These are phyloP conservation scores for Aricia agestis DNA, from an alignment of 1,140 invertebrate genomes.

Conservation along the genomic window DNA sequence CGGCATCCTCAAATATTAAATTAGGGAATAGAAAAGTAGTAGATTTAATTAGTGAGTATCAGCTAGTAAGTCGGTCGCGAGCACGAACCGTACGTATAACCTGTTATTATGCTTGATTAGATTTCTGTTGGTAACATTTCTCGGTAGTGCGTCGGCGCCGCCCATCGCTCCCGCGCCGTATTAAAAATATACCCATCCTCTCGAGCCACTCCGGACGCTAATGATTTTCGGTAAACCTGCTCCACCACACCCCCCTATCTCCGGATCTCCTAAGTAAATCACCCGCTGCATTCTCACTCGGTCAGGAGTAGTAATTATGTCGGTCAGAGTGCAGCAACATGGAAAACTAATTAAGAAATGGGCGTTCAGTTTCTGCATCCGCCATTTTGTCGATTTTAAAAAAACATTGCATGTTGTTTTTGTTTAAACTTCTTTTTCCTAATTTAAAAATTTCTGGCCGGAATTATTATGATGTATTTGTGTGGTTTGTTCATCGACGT, in stretches of 20 bases:
- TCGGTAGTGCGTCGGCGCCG: conserved; percentile 69
- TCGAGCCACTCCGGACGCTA: conserved; percentile 65
- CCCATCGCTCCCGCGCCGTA: conserved; percentile 71
- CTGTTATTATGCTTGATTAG: conserved; percentile 75
- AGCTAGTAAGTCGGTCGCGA: conserved; percentile 59
- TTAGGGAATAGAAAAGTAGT: conserved; percentile 18
- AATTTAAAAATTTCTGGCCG: conserved; percentile 38
- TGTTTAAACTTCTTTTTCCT: conserved; percentile 20
- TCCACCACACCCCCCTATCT: conserved; percentile 67
- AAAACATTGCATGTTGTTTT: conserved; percentile 31
- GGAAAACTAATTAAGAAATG: conserved; percentile 73
- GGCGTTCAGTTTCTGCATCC: conserved; percentile 53
- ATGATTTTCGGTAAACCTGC: conserved; percentile 73
- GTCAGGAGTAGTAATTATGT: conserved; percentile 69
- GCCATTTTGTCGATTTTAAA: conserved; percentile 48
- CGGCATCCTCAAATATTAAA: conserved; percentile 1
- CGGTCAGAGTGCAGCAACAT: conserved; percentile 70
- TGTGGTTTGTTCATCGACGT: conserved; percentile 59
- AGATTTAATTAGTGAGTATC: conserved; percentile 66
- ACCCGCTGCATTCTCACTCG: conserved; percentile 61
- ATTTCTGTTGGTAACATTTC: conserved; percentile 75
- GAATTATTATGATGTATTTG: conserved; percentile 66
- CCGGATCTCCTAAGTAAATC: conserved; percentile 72
- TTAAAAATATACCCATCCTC: conserved; percentile 72
- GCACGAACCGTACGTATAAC: conserved; percentile 68